Conservation (phyloP, 2,888 invertebrate genomes). For the Rapana venosa region DNA sequence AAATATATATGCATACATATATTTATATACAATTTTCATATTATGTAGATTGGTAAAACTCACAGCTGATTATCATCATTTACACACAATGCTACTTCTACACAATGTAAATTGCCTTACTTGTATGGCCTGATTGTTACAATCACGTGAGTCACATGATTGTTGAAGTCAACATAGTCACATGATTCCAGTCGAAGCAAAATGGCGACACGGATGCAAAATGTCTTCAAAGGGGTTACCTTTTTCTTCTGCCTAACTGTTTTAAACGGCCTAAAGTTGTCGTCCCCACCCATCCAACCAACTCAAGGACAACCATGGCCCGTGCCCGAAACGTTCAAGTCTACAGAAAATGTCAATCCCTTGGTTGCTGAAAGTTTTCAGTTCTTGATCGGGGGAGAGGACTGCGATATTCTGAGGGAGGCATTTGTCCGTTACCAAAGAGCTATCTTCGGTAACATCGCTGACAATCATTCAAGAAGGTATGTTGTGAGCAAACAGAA, state of each 20-base stretch:
- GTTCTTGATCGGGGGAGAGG: slow-evolving; percentile 25
- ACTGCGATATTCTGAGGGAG: slow-evolving; percentile 40
- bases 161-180: background rate
- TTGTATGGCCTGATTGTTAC: too few species aligned
- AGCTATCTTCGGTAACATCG: slow-evolving; percentile 36
- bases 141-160: too few species aligned
- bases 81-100: too few species aligned
- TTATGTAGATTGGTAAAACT: too few species aligned
- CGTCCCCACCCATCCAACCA: background rate
- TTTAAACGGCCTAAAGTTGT: background rate
- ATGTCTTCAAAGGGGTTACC: background rate
- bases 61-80: too few species aligned
- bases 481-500: too few species aligned
- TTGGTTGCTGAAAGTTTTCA: slow-evolving; percentile 36
- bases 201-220: background rate
- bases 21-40: too few species aligned
- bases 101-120: too few species aligned
- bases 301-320: slow-evolving; percentile 47
- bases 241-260: background rate
- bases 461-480: background rate
- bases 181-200: background rate
- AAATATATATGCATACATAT: too few species aligned
- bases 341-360: slow-evolving; percentile 20
- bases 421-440: slow-evolving; percentile 40
- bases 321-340: slow-evolving; percentile 38